Base-by-base conservation (phyloP, 1,140 invertebrate genomes). In the Drosophila lowei region DNA sequence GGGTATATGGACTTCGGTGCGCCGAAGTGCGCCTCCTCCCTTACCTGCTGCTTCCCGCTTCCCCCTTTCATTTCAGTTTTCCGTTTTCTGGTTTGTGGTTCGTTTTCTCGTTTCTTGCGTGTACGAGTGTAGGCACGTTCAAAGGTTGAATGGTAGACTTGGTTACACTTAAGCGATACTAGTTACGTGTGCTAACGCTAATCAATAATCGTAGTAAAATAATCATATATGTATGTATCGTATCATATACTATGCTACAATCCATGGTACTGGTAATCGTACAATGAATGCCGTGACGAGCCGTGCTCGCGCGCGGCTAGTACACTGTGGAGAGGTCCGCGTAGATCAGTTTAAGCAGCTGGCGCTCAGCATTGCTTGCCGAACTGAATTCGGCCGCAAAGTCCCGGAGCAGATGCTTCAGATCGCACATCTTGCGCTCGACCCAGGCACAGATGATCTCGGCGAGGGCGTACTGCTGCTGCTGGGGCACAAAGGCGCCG, bases 391-490 rank as follows among this genome's bases (percentile, higher is more conserved):
- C 79, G 7, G 15, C 38, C 2, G 49, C 63, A 70, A 90, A 90
- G 23, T 80, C 62, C 2, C 64, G 50, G 0, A 90, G 55, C 8
- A 88, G 38, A 15, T 77, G 70, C 73, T 85, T 88, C 0, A 90
- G 67, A 52, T 90, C 89, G 48, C 72, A 74, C 72, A 74, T 80
- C 16, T 86, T 77, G 2, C 79, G 74, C 30, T 89, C 81, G 8
- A 77, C 73, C 89, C 89, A 90, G 18, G 81, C 72, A 15, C 77
- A 73, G 0, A 89, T 50, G 1, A 90, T 90, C 53, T 90, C 89
- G 2, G 78, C 85, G 2, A 90, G 48, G 0, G 79, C 79, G 46
- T 76, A 84, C 43, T 89, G 90, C 21, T 84, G 79, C 43, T 79
- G 64, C n/a, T 62, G 28, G 0, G 89, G 79, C 46, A 90, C 71